These are phyloP conservation scores for Pseudomyrmex cubaensis DNA, from an alignment of 1,140 invertebrate genomes.

Conservation along the genomic window DNA sequence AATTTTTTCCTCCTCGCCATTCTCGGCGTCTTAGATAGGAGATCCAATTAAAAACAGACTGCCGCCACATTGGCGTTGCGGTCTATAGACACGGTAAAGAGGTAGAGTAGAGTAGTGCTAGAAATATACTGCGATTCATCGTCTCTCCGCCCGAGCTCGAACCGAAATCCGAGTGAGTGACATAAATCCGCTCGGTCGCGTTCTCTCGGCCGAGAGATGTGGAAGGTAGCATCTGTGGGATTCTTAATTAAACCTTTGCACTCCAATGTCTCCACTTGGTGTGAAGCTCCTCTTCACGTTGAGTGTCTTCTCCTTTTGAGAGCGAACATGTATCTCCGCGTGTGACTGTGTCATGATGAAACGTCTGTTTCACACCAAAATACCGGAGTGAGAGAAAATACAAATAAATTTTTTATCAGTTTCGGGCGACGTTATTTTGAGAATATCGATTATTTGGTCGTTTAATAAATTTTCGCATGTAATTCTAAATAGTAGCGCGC, in stretches of 20 bases:
- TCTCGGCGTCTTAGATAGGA: too few relatives aligned
- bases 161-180: slow-evolving; percentile 17
- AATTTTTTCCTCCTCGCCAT: too few relatives aligned
- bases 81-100: too few relatives aligned
- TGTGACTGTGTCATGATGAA: not conserved
- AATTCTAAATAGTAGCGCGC: too few relatives aligned
- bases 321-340: not conserved
- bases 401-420: not conserved
- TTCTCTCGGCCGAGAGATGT: not conserved
- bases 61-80: too few relatives aligned
- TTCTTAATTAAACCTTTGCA: slow-evolving; percentile 52
- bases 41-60: too few relatives aligned
- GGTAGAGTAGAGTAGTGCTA: too few relatives aligned
- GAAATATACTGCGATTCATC: too few relatives aligned
- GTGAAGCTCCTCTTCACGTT: not conserved
- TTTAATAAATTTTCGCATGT: too few relatives aligned
- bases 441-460: not conserved
- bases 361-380: not conserved
- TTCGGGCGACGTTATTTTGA: not conserved
- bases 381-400: not conserved
- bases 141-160: too few relatives aligned
- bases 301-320: slow-evolving; percentile 8
- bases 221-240: not conserved
- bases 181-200: slow-evolving; percentile 31
- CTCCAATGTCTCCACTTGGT: slow-evolving; percentile 21